Percentiles rank a stretch among this genome's conserved stretches.
These are phyloP conservation scores for Anomalospiza imberbis DNA, from an alignment of 2,797 vertebrate genomes.

Conservation along the genomic window DNA sequence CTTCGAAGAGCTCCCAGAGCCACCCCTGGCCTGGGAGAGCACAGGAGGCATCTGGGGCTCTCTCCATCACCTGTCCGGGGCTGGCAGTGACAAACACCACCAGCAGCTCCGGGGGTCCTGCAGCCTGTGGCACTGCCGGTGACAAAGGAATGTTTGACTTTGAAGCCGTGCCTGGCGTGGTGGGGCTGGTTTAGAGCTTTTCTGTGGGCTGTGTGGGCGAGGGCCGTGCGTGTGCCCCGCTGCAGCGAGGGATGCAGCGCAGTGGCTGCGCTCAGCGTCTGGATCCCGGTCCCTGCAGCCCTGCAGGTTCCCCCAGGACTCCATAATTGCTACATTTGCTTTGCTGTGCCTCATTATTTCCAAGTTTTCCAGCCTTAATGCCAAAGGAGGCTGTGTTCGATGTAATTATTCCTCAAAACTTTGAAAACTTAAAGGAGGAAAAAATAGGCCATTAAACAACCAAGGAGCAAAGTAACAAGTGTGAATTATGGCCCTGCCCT, in stretches of 20 bases:
- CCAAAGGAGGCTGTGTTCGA: slow-evolving; percentile 31
- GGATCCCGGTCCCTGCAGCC: slow-evolving; percentile 13
- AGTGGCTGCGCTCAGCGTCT: not conserved
- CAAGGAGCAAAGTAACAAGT: slow-evolving; percentile 31
- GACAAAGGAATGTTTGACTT: not conserved
- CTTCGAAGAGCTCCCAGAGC: not conserved
- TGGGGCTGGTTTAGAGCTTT: not conserved
- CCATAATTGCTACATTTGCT: not conserved
- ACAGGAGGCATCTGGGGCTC: fast-evolving
- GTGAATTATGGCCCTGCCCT: slow-evolving; percentile 43
- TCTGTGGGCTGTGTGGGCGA: not conserved
- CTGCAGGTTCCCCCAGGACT: not conserved
- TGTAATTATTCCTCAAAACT: slow-evolving; percentile 52
- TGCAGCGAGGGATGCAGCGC: not conserved
- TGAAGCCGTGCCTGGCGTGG: not conserved
- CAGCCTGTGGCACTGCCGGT: fast-evolving
- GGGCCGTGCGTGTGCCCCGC: not conserved
- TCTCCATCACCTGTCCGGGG: not conserved
- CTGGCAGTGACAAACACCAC: fast-evolving
- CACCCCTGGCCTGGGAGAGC: not conserved
- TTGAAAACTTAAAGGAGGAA: slow-evolving; percentile 34
- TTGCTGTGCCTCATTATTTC: slow-evolving; percentile 44
- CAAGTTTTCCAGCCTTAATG: not conserved
- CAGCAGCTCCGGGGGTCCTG: not conserved
- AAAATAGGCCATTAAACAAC: slow-evolving; percentile 13